Conservation (phyloP, 2,113 vertebrate species). For the Edolisoma coerulescens region DNA sequence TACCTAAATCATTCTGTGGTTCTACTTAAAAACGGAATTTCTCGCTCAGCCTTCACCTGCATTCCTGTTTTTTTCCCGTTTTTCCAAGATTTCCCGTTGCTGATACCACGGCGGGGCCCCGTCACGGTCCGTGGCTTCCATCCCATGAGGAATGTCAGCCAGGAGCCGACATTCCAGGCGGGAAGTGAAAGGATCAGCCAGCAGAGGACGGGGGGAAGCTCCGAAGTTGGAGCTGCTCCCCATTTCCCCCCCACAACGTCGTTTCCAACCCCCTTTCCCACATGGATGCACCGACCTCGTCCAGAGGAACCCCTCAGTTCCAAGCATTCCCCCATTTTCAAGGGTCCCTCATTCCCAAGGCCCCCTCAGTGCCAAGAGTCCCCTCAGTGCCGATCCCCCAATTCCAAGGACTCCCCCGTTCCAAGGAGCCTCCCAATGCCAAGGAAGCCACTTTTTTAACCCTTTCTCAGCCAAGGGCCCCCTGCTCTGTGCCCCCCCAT, state of each 20-base stretch:
- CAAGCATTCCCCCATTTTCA: no score
- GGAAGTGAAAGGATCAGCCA: neutral
- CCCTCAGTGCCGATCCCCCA: neutral
- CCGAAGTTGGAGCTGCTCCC: neutral
- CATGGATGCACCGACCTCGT: rapidly evolving
- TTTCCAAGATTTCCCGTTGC: rapidly evolving
- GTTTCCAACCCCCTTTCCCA: neutral
- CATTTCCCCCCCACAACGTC: rapidly evolving
- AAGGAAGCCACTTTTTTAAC: no score
- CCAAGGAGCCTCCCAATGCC: no score
- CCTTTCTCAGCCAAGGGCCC: no score
- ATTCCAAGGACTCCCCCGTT: neutral
- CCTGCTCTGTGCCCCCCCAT: neutral
- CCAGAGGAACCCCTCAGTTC: neutral
- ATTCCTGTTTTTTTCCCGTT: neutral
- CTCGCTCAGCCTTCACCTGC: neutral
- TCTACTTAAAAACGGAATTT: neutral
- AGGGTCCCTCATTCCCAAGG: no score
- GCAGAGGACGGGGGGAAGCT: rapidly evolving
- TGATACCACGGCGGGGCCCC: rapidly evolving
- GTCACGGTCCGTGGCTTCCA: rapidly evolving
- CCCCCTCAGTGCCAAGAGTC: neutral
- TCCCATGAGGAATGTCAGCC: rapidly evolving
- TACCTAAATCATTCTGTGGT: rapidly evolving
- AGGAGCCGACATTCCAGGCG: neutral